A percentile compares a stretch with the other conserved stretches of the same genome.
phyloP scores from a whole-genome alignment of 2,113 vertebrate genomes.

The Pterophyllum scalare region DNA sequence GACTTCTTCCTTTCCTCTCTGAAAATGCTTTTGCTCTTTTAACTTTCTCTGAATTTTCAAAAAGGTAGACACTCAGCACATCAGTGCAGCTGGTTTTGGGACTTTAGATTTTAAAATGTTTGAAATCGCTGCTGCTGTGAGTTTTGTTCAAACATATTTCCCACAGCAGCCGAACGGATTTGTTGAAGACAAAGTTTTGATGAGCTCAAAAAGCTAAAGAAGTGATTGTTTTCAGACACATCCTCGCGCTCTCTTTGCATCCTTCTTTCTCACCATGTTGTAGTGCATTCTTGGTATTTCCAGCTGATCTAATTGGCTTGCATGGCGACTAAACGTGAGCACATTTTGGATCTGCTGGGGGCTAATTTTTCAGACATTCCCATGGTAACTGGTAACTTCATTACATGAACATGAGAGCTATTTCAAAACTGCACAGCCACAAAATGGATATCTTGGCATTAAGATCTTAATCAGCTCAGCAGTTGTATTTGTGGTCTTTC shows the following conservation, averaged over 20 bases:
- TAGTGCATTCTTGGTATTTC: not conserved
- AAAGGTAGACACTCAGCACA: slow-evolving; percentile 4
- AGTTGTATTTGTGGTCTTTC: no score
- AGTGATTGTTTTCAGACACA: not conserved
- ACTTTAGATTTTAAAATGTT: not conserved
- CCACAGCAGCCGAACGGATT: not conserved
- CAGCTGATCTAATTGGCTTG: not conserved
- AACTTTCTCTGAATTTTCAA: not conserved
- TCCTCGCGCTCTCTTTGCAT: not conserved
- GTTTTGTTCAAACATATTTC: not conserved
- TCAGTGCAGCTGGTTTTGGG: not conserved
- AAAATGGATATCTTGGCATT: not conserved
- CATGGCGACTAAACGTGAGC: not conserved
- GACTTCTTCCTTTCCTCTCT: not conserved
- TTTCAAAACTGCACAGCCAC: not conserved
- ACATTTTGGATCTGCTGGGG: not conserved
- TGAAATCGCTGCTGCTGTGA: not conserved
- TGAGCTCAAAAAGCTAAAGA: not conserved
- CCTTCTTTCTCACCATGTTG: not conserved
- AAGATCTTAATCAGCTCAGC: not conserved
- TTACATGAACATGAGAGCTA: not conserved
- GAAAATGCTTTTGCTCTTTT: not conserved
- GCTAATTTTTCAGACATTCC: not conserved
- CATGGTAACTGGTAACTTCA: no score
- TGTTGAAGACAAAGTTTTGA: slow-evolving; percentile 15